These are phyloP conservation scores for Phenganax subtilis DNA, from an alignment of 92 coral and sea anemone species.

Conservation along the genomic window DNA sequence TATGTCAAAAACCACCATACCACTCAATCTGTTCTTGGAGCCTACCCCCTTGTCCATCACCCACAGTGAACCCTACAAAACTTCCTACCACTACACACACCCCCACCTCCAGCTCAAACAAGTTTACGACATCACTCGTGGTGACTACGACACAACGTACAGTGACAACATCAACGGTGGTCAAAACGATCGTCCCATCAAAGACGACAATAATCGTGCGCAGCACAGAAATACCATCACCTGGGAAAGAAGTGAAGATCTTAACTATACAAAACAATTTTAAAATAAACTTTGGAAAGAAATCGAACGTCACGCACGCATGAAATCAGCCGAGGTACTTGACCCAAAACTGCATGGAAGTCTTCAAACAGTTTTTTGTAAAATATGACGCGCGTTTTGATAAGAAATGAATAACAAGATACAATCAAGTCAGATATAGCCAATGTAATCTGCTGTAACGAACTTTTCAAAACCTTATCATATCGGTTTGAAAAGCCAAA, in stretches of 20 bases:
- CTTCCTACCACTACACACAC: neutral
- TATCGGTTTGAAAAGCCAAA: no score
- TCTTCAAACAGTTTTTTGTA: no score
- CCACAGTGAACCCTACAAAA: neutral
- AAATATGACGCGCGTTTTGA: neutral
- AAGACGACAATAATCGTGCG: neutral
- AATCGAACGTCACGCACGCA: slow-evolving; percentile 23
- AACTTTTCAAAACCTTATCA: no score
- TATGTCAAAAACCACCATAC: slow-evolving; percentile 26
- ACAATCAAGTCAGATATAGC: neutral
- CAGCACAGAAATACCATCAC: neutral
- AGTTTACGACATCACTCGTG: slow-evolving; percentile 39
- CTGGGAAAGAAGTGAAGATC: slow-evolving; percentile 12
- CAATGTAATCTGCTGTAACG: no score
- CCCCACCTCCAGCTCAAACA: neutral
- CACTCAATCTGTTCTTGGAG: slow-evolving; percentile 14
- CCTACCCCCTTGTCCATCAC: slow-evolving; percentile 23
- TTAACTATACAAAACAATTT: slow-evolving; percentile 24
- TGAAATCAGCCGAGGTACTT: neutral
- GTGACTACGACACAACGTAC: neutral
- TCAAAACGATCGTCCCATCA: neutral
- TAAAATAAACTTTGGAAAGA: slow-evolving; percentile 32
- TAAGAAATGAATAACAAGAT: neutral
- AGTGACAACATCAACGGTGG: neutral
- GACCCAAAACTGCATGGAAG: neutral